Conservation (phyloP, 2,113 vertebrate genomes). For the Rhizomys pruinosus region DNA sequence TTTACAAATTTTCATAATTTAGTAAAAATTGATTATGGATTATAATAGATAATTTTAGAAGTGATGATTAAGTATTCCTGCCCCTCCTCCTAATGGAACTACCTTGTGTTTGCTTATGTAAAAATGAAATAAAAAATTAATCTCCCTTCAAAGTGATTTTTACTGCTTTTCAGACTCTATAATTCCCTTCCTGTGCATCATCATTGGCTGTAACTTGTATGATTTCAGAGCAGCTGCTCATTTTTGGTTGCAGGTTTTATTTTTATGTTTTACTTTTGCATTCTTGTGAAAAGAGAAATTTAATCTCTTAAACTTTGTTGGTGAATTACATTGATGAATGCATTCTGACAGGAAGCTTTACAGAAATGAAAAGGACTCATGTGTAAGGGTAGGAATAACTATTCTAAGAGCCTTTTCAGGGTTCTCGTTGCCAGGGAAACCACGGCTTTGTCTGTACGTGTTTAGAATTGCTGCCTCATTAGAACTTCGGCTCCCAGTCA, state of each 20-base stretch:
- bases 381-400: constrained; percentile 81
- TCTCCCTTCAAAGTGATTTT: constrained; percentile 57
- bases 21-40: constrained; percentile 1
- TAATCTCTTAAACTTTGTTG: constrained; percentile 80
- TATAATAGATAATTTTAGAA: constrained; percentile 42
- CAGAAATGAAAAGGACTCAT: constrained; percentile 82
- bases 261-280: constrained; percentile 54
- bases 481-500: constrained; percentile 83
- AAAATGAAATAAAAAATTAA: constrained; percentile 67
- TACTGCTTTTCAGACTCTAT: constrained; percentile 33
- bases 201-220: constrained; percentile 62
- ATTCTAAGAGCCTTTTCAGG: constrained; percentile 86
- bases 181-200: constrained; percentile 12
- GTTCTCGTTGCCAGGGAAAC: constrained; percentile 88
- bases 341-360: constrained; percentile 80
- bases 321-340: constrained; percentile 81
- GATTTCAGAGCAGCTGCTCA: constrained; percentile 47
- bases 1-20: constrained; percentile 28
- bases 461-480: constrained; percentile 88
- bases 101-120: constrained; percentile 31
- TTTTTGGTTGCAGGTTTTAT: constrained; percentile 62
- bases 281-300: constrained; percentile 60
- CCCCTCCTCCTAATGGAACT: neutral
- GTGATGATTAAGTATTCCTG: neutral
- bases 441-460: constrained; percentile 89